These are phyloP conservation scores for Tetragnatha versicolor DNA, from an alignment of 1,140 invertebrate species.

Conservation along the genomic window DNA sequence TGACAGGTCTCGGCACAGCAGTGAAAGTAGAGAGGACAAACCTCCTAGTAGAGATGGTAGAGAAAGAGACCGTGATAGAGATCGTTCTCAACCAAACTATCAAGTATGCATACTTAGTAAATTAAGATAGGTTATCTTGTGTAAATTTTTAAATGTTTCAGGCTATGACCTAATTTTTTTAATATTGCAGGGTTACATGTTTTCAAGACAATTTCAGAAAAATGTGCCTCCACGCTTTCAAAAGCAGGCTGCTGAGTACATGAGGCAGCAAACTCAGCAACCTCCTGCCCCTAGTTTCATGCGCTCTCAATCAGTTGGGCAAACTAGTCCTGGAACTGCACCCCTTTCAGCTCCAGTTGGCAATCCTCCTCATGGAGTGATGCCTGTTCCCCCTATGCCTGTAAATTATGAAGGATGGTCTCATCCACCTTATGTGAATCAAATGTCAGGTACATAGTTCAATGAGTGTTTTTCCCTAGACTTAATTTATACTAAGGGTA, in stretches of 20 bases:
- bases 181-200: conserved; percentile 38
- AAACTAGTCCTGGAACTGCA: neutral
- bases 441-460: conserved; percentile 59
- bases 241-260: conserved; percentile 69
- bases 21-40: conserved; percentile 68
- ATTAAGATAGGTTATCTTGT: neutral
- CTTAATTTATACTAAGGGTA: neutral
- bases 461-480: neutral
- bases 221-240: conserved; percentile 86
- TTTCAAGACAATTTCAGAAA: conserved; percentile 70
- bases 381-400: conserved; percentile 58
- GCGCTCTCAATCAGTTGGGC: conserved; percentile 46
- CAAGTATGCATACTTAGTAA: conserved; percentile 13
- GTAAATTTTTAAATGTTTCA: neutral
- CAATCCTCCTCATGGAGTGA: neutral
- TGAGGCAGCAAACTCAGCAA: conserved; percentile 56
- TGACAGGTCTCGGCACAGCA: conserved; percentile 70
- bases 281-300: conserved; percentile 28
- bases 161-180: neutral
- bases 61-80: conserved; percentile 64
- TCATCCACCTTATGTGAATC: conserved; percentile 62
- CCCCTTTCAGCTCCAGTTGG: neutral
- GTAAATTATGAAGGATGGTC: conserved; percentile 61
- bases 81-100: conserved; percentile 56
- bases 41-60: conserved; percentile 67